These are phyloP conservation scores for Amblyopsis hoosieri DNA, from an alignment of 2,797 vertebrate species.

Conservation along the genomic window DNA sequence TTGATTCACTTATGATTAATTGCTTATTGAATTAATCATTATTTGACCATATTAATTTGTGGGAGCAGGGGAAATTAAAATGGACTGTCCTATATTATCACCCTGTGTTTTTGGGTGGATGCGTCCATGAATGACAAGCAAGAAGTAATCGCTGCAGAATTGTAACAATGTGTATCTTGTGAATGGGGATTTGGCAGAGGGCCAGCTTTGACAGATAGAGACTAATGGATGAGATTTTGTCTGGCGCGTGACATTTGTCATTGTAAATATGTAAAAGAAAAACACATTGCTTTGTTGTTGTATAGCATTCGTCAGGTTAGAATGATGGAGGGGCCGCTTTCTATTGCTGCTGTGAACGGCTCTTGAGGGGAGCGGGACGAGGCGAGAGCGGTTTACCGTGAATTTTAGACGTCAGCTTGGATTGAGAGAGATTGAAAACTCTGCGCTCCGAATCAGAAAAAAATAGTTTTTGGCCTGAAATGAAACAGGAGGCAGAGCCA, in stretches of 20 bases:
- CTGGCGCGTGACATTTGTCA: constrained; percentile 15
- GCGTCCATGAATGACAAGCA: too few relatives aligned
- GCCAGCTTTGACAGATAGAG: constrained; percentile 1
- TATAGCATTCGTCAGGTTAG: constrained; percentile 8
- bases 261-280: constrained; percentile 28
- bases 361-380: constrained; percentile 24
- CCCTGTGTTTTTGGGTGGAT: too few relatives aligned
- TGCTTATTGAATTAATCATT: too few relatives aligned
- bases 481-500: not conserved
- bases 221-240: constrained; percentile 46
- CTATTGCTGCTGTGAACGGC: constrained; percentile 34
- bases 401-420: constrained; percentile 56
- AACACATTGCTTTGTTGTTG: constrained; percentile 9
- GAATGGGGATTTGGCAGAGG: too few relatives aligned
- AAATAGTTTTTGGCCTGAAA: constrained; percentile 12
- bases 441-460: constrained; percentile 35
- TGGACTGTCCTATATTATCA: too few relatives aligned
- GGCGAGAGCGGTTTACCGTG: constrained; percentile 36
- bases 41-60: too few relatives aligned
- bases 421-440: constrained; percentile 45
- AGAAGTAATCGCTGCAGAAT: too few relatives aligned
- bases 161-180: too few relatives aligned
- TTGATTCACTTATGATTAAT: too few relatives aligned
- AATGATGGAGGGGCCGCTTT: constrained; percentile 38
- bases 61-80: too few relatives aligned